Percentiles rank a stretch among this genome's conserved stretches.
phyloP scores from a whole-genome alignment of 2,797 vertebrate genomes.

The Pseudomugil tenellus region DNA sequence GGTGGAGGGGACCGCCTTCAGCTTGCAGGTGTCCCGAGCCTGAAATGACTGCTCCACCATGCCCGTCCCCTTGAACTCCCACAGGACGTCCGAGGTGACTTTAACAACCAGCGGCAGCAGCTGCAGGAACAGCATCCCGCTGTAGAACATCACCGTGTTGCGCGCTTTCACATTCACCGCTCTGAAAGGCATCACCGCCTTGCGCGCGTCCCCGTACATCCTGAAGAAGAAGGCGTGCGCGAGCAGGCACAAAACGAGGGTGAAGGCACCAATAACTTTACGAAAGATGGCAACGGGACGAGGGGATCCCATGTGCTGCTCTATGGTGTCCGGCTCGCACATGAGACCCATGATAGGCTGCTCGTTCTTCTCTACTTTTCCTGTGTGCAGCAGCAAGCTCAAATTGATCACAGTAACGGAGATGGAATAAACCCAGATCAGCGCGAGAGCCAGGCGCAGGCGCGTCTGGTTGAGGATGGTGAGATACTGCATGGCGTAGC shows the following conservation, averaged over 20 bases:
- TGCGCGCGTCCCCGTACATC: slow-evolving; percentile 67
- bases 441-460: slow-evolving; percentile 28
- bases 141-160: slow-evolving; percentile 70
- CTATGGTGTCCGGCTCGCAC: slow-evolving; percentile 72
- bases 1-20: background rate
- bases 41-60: background rate
- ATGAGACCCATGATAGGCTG: slow-evolving; percentile 51
- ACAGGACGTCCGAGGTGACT: slow-evolving; percentile 54
- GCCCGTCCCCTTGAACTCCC: slow-evolving; percentile 52
- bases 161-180: slow-evolving; percentile 60
- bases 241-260: slow-evolving; percentile 56
- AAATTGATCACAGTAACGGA: slow-evolving; percentile 5
- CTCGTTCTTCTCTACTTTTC: background rate
- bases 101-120: slow-evolving; percentile 69
- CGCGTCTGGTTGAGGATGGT: slow-evolving; percentile 57
- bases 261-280: slow-evolving; percentile 26
- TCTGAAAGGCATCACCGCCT: slow-evolving; percentile 62
- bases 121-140: slow-evolving; percentile 73
- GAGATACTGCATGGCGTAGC: slow-evolving; percentile 67
- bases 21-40: background rate
- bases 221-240: slow-evolving; percentile 51
- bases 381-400: slow-evolving; percentile 38
- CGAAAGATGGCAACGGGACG: slow-evolving; percentile 47
- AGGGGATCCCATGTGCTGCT: slow-evolving; percentile 68
- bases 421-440: slow-evolving; percentile 60